Conservation (phyloP, 2,113 vertebrate genomes). For the Dolichallabes microphthalmus region DNA sequence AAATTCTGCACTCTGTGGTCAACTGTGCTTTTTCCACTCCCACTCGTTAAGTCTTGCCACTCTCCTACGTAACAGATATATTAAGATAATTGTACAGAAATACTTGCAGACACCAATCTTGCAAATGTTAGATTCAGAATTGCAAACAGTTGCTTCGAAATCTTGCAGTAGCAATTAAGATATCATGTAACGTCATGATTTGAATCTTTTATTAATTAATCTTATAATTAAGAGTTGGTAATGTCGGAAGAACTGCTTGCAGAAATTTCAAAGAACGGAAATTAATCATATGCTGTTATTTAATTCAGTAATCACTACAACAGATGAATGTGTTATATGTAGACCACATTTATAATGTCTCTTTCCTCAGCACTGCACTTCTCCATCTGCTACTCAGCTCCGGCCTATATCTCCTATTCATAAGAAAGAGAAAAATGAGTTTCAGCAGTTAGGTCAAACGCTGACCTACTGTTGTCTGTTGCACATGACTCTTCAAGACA, state of each 20-base stretch:
- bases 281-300: not conserved
- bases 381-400: not conserved
- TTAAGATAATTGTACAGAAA: not conserved
- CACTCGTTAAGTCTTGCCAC: not conserved
- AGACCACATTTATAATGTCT: not conserved
- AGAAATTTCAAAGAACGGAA: not conserved
- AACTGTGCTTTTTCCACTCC: not conserved
- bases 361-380: slow-evolving; percentile 8
- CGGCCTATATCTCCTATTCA: slow-evolving; percentile 48
- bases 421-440: slow-evolving; percentile 32
- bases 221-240: no score
- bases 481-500: slow-evolving; percentile 31
- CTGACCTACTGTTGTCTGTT: slow-evolving; percentile 45
- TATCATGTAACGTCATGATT: not conserved
- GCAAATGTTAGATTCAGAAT: not conserved
- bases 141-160: not conserved
- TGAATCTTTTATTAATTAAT: not conserved
- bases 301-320: not conserved
- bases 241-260: not conserved
- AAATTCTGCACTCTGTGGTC: not conserved
- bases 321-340: not conserved
- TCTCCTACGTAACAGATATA: not conserved
- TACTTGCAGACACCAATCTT: not conserved
- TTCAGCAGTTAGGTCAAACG: slow-evolving; percentile 4
- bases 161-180: not conserved